Evolutionary conservation across 2,888 invertebrate species (phyloP).

Genomic region (Terebella lapidaria): DNA sequence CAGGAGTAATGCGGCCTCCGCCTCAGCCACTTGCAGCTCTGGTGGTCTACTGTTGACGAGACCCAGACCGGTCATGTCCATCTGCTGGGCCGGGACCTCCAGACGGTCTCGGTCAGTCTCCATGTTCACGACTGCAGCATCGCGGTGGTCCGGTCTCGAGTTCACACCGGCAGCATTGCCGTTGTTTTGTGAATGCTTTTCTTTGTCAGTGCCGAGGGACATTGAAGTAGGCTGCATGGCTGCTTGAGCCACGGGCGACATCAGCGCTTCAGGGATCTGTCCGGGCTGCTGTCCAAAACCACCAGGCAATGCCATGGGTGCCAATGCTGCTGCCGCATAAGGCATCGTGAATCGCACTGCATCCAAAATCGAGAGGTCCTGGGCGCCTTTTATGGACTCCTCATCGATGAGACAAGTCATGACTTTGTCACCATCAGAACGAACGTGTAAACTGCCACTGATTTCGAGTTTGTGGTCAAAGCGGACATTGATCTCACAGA

Average conservation of each 20-base stretch:
- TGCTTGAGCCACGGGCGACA: background rate
- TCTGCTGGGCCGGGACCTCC: constrained; percentile 1
- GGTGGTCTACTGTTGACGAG: background rate
- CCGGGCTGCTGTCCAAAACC: background rate
- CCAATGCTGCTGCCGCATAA: background rate
- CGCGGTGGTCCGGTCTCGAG: background rate
- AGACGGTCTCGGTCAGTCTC: background rate
- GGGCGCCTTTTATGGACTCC: constrained; percentile 20
- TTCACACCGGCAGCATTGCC: background rate
- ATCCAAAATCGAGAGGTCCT: constrained; percentile 8
- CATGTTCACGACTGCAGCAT: background rate
- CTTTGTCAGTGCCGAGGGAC: background rate
- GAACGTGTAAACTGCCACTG: constrained; percentile 25
- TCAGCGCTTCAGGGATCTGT: background rate
- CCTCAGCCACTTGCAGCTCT: background rate
- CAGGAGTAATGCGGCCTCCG: background rate
- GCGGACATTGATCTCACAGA: constrained; percentile 29
- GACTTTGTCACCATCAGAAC: constrained; percentile 28
- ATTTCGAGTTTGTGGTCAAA: constrained; percentile 27
- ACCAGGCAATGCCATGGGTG: background rate
- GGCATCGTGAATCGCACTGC: constrained; percentile 3
- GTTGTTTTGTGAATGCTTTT: background rate
- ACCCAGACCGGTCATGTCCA: background rate
- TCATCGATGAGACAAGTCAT: constrained; percentile 27
- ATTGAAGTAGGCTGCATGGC: background rate